Evolutionary conservation across 2,113 vertebrate genomes (phyloP).

Genomic region (Uropsilus gracilis): DNA sequence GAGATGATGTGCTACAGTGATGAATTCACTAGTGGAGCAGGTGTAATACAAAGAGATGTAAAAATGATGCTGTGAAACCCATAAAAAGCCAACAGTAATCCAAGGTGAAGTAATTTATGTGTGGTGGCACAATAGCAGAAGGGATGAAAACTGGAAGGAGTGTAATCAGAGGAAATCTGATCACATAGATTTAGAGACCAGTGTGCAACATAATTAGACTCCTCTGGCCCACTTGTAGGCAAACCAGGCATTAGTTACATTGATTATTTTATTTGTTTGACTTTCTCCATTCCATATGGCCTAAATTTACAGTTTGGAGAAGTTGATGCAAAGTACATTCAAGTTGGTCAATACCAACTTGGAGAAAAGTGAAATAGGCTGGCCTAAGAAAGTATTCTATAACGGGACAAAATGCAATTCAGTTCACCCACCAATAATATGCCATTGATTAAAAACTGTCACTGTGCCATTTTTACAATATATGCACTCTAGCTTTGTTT

Average conservation of each 20-base stretch:
- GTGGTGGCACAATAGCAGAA: neutral
- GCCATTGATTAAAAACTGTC: neutral
- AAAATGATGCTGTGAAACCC: neutral
- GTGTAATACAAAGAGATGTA: rapidly evolving
- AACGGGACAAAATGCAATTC: neutral
- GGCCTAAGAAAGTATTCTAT: neutral
- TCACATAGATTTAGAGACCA: neutral
- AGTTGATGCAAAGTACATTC: neutral
- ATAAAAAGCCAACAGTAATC: neutral
- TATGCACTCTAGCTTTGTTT: neutral
- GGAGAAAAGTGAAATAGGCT: neutral
- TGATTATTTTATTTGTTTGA: neutral
- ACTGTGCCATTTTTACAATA: neutral
- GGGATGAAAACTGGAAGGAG: rapidly evolving
- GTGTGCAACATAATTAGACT: neutral
- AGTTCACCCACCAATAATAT: neutral
- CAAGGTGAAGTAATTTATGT: neutral
- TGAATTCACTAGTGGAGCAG: rapidly evolving
- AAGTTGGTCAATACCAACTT: neutral
- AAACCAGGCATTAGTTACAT: neutral
- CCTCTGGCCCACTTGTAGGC: neutral
- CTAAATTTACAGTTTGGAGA: neutral
- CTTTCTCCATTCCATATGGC: neutral
- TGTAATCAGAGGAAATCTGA: neutral
- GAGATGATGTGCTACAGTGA: rapidly evolving